Base-by-base conservation (phyloP, 2,113 vertebrate species). In the Ranitomeya imitator region DNA sequence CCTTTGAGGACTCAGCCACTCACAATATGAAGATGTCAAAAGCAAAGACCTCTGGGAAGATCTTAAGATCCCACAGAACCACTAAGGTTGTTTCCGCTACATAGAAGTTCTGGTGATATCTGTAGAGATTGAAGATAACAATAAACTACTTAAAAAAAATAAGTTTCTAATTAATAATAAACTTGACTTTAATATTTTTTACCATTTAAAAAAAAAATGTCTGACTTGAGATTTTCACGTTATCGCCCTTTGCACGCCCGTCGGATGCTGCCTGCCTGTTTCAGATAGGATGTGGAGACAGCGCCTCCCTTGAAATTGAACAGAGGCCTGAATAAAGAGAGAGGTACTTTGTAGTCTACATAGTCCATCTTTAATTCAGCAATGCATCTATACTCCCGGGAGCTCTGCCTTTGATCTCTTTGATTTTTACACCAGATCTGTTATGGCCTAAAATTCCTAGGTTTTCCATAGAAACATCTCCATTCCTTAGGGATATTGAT, bases 381-480 rank as follows among this genome's bases (percentile, higher is more conserved):
- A 92, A 94, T 83, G 91, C 94, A 95, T 95, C 95, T 94, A 94
- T 94, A 91, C 94, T 96, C 94, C 94, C 92, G 93, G 95, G 95
- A 96, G 94, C 90, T 93, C 92, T 86, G 93, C 94, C 97, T 98
- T 99, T 99, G 96, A 98, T 98, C 96, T 95, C 95, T 97, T 97
- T 97, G 93, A 95, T 93, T 96, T 92, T 94, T 94, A 93, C 93
- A 93, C 93, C 94, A 95, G 96, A 96, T 98, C 96, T 96, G 96
- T 96, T 97, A 95, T 96, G 96, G 95, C 95, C 96, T 96, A 97
- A 97, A 97, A 97, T 97, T 97, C 98, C 96, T 97, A 94, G 93
- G 94, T 99, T 98, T 98, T 94, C 97, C 97, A 99, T 98, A 99
- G 97, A 99, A 99, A 99, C 97, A 96, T 95, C 96, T 96, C 96